Evolutionary conservation across 2,888 invertebrate species (phyloP), one percentile per base, ranked within the genome.

Genomic region (Xestia sexstrigata): DNA sequence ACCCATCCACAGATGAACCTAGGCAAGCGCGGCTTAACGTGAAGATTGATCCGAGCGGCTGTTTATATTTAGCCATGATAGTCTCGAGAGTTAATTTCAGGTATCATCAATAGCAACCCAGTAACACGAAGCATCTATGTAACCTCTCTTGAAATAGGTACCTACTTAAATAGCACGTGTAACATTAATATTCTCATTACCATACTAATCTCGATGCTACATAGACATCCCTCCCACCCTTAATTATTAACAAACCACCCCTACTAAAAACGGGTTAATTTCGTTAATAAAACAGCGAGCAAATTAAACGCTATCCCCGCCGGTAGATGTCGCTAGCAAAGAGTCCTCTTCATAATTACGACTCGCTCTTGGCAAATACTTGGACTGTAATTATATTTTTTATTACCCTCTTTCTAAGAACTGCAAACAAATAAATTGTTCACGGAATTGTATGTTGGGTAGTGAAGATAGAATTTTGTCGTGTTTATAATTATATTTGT

Each of bases 251-350:
- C 93, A 91, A 92, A 93, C 93, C 91, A 87, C 91, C 90, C 90
- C 86, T 90, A 91, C 92, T 93, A 92, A 93, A 93, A 95, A 95
- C 94, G 93, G 93, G 95, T 94, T 95, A 94, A 95, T 94, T 94
- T 93, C 93, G 91, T 90, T 93, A 92, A 95, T 95, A 94, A 95
- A 94, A 95, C 93, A 94, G 89, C 77, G 79, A 82, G 82, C 86
- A 92, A 93, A 94, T 93, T 92, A 93, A 94, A 94, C 85, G 91
- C 91, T 89, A 92, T 93, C 92, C 90, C 15, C 70, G 73, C 82
- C 84, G 79, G 82, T 82, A 90, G 86, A 87, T 88, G 82, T 76
- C 83, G 81, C 83, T 86, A 77, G 87, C 86, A 78, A 81, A 90
- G 88, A 88, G 87, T 89, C 87, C 90, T 87, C 87, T 88, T 92